Evolutionary conservation across 2,888 invertebrate genomes (phyloP), one percentile per base, ranked within the genome.

Genomic region (Phengaris arion): DNA sequence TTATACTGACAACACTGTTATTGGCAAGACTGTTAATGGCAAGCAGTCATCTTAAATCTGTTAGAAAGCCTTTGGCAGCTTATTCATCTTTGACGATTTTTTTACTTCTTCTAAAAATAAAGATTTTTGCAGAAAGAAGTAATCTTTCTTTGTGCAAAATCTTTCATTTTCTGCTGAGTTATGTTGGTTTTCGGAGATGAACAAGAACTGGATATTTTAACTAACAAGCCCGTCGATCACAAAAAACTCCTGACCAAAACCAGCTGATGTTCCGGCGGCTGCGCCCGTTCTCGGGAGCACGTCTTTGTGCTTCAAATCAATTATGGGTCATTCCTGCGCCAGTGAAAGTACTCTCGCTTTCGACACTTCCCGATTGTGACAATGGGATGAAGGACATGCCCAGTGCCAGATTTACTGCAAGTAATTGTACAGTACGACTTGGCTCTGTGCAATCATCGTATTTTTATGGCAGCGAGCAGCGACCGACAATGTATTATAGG

Each of bases 341-440:
- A 85, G 86, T 79, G 87, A 90, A 87, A 90, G 90, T 86, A 86
- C 86, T 89, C 81, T 89, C 84, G 79, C 86, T 89, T 87, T 89
- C 86, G 75, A 79, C 78, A 75, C 78, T 77, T 77, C 75, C 57
- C 48, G 46, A 52, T 68, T 45, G 74, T 70, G 74, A 69, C 64
- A 77, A 75, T 22, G 54, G 75, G 72, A 68, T 15, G 22, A 22
- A n/a, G 35, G 15, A 68, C 15, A 64, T 46, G 52, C 54, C 57
- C 35, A 35, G 35, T 22, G 22, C n/a, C 48, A 54, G 68, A 68
- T 59, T 59, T 22, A 59, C 59, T 59, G 59, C 59, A 22, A 59
- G 59, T 15, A 57, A 57, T 15, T 57, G 57, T 59, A 2, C 57
- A 57, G 57, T n/a, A 54, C 55, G 13, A 22, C 10, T 8, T 22